These are phyloP conservation scores for Heterotis niloticus DNA, from an alignment of 2,113 vertebrate genomes.

Conservation along the genomic window DNA sequence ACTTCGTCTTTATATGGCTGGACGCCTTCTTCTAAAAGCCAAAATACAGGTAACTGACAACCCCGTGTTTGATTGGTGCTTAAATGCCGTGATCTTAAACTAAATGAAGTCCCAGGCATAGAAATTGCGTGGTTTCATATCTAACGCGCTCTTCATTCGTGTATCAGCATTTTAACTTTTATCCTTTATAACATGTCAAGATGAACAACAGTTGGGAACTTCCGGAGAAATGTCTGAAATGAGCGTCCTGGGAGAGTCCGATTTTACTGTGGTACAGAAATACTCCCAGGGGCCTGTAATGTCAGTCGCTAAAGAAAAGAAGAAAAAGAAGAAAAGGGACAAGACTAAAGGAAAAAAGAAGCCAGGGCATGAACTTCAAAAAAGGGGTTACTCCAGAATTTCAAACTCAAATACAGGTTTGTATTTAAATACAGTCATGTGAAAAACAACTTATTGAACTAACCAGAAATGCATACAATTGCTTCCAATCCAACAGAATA, in stretches of 20 bases:
- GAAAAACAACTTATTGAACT: too few species aligned
- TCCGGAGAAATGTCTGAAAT: neutral
- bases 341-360: constrained; percentile 25
- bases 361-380: constrained; percentile 11
- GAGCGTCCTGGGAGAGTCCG: neutral
- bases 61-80: too few species aligned
- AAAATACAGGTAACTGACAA: too few species aligned
- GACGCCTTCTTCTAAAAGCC: too few species aligned
- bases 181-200: neutral
- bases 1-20: too few species aligned
- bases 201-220: neutral
- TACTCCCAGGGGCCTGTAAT: neutral
- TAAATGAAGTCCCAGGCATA: too few species aligned
- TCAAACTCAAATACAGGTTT: constrained; percentile 35
- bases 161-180: neutral
- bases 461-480: too few species aligned
- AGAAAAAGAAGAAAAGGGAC: constrained; percentile 32
- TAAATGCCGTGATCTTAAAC: too few species aligned
- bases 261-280: neutral
- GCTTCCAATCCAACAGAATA: too few species aligned
- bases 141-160: neutral
- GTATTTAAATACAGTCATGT: neutral
- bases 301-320: neutral
- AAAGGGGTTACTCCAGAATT: constrained; percentile 26
- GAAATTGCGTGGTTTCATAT: too few species aligned